Percentiles rank a stretch among this genome's conserved stretches.
Evolutionary conservation across 2,888 invertebrate genomes (phyloP).

Genomic region (Noctua janthina): DNA sequence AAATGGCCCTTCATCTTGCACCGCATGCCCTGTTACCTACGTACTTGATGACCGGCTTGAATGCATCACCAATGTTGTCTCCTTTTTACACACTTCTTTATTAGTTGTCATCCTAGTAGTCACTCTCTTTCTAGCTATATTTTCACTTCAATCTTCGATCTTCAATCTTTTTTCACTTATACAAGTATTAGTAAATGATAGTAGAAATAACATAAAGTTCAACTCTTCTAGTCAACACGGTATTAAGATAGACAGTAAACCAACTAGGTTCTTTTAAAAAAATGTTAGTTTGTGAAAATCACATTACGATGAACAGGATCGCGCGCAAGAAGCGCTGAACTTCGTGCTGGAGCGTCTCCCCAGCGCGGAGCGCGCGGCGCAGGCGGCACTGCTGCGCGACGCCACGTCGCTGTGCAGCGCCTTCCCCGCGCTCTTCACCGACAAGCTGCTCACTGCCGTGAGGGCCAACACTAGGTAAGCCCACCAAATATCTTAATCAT

Average conservation of each 20-base stretch:
- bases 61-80: not conserved
- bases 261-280: not conserved
- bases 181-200: not conserved
- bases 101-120: not conserved
- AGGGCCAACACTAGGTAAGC: slow-evolving; percentile 91
- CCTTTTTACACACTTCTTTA: no score
- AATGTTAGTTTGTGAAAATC: not conserved
- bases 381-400: slow-evolving; percentile 94
- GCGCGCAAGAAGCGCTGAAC: slow-evolving; percentile 95
- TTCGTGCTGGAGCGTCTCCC: slow-evolving; percentile 94
- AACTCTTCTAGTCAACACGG: not conserved
- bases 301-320: slow-evolving; percentile 88
- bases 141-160: no score
- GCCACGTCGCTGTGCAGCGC: slow-evolving; percentile 95
- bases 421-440: slow-evolving; percentile 95
- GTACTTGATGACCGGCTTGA: not conserved
- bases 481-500: not conserved
- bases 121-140: not conserved
- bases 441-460: slow-evolving; percentile 94
- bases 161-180: not conserved
- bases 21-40: not conserved
- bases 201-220: not conserved
- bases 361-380: slow-evolving; percentile 93
- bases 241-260: not conserved
- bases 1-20: not conserved